A percentile compares a stretch with the other conserved stretches of the same genome.
phyloP scores from a whole-genome alignment of 1,140 invertebrate species.

The Patella vulgata region DNA sequence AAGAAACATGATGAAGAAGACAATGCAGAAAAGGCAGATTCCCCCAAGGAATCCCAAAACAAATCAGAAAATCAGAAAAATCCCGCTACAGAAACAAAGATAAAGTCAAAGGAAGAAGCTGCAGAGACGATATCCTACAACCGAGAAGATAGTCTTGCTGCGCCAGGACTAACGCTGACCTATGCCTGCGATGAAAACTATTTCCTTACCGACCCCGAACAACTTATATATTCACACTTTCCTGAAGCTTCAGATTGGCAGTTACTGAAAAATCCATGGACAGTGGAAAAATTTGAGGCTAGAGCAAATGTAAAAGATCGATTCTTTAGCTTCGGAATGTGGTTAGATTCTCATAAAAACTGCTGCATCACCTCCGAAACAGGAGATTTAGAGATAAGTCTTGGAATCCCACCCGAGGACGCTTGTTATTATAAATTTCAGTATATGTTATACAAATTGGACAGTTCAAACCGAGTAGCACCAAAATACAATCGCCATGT shows the following conservation, averaged over 20 bases:
- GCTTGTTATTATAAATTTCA: conserved; percentile 44
- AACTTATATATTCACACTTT: conserved; percentile 69
- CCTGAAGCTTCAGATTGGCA: conserved; percentile 62
- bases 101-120: too few relatives aligned
- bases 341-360: conserved; percentile 35
- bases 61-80: too few relatives aligned
- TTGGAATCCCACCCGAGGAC: conserved; percentile 34
- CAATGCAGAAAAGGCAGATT: too few relatives aligned
- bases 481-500: conserved; percentile 47
- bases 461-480: conserved; percentile 24
- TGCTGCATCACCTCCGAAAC: conserved; percentile 34
- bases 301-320: conserved; percentile 53
- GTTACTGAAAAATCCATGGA: conserved; percentile 33
- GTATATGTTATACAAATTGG: conserved; percentile 44
- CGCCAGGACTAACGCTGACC: too few relatives aligned
- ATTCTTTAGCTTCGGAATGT: conserved; percentile 49
- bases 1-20: too few relatives aligned
- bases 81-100: too few relatives aligned
- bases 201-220: conserved; percentile 70
- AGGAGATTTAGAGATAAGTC: conserved; percentile 42
- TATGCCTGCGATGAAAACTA: conserved; percentile 64
- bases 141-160: too few relatives aligned
- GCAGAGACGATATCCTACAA: too few relatives aligned
- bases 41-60: too few relatives aligned
- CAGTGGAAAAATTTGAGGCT: conserved; percentile 42